Evolutionary conservation across 2,113 vertebrate genomes (phyloP).

Genomic region (Psettodes erumei): DNA sequence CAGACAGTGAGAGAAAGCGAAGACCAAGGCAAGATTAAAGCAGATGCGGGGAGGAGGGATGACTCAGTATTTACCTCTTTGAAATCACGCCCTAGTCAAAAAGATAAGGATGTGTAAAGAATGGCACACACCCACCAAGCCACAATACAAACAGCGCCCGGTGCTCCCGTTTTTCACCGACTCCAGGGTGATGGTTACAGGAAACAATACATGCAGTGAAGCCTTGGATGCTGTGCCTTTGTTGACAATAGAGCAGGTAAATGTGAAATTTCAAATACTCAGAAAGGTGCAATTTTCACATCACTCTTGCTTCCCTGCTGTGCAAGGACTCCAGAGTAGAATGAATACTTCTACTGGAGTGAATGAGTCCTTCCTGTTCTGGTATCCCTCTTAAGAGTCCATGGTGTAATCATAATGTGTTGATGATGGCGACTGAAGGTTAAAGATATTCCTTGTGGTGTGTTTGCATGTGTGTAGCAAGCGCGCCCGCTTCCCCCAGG

Average conservation of each 20-base stretch:
- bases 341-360: constrained; percentile 8
- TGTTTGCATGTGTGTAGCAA: constrained; percentile 88
- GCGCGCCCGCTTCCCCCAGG: constrained; percentile 95
- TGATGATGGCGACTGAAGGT: constrained; percentile 16
- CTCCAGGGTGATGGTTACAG: constrained; percentile 4
- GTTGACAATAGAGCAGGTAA: constrained; percentile 7
- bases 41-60: constrained; percentile 17
- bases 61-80: constrained; percentile 54
- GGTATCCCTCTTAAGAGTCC: background rate
- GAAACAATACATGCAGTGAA: background rate
- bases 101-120: constrained; percentile 19
- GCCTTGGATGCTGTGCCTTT: constrained; percentile 10
- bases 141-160: constrained; percentile 6
- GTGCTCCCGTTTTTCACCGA: constrained; percentile 7
- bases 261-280: constrained; percentile 2
- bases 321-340: constrained; percentile 23
- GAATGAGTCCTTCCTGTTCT: background rate
- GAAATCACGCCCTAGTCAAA: constrained; percentile 36
- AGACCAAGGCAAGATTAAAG: constrained; percentile 14
- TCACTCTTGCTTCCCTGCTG: constrained; percentile 4
- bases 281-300: constrained; percentile 6
- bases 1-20: constrained; percentile 10
- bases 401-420: constrained; percentile 11
- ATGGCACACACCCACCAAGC: constrained; percentile 5
- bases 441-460: constrained; percentile 16